phyloP scores from a whole-genome alignment of 2,888 invertebrate species.

The Drosophila neotestacea region DNA sequence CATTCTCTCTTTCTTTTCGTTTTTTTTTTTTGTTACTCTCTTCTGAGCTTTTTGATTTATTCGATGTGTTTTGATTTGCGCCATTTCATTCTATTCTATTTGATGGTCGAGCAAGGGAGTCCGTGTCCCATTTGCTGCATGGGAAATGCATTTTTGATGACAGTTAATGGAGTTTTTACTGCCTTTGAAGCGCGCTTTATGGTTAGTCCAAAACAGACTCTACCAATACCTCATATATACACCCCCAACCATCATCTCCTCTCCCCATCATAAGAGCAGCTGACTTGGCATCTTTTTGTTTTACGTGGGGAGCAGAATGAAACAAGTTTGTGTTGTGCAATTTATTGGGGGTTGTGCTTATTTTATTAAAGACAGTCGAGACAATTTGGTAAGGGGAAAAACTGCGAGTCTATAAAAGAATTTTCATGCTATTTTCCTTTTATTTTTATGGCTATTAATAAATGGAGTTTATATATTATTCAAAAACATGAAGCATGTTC shows the following conservation, averaged over 20 bases:
- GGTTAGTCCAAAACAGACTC: conserved; percentile 16
- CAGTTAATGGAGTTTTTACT: conserved; percentile 82
- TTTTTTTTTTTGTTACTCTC: conserved; percentile 9
- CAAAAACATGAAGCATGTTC: background rate
- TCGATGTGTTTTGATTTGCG: conserved; percentile 75
- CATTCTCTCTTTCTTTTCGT: conserved; percentile 2
- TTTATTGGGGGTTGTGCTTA: conserved; percentile 56
- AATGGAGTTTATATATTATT: conserved; percentile 15
- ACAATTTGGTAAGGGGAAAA: conserved; percentile 21
- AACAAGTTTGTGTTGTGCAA: conserved; percentile 37
- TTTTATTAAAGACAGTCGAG: conserved; percentile 52
- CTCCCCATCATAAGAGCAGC: conserved; percentile 18
- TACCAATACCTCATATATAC: background rate
- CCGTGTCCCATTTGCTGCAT: conserved; percentile 63
- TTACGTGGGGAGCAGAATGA: conserved; percentile 14
- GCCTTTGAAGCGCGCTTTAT: conserved; percentile 67
- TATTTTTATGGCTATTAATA: conserved; percentile 35
- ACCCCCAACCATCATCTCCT: background rate
- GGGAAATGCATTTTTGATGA: conserved; percentile 82
- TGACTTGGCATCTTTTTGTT: conserved; percentile 65
- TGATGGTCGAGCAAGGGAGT: conserved; percentile 50
- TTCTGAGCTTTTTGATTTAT: conserved; percentile 72
- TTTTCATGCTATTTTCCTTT: conserved; percentile 13
- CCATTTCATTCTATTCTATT: conserved; percentile 78
- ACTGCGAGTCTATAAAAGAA: conserved; percentile 30